phyloP scores from a whole-genome alignment of 2,888 invertebrate species.

The Ellobium chinense region DNA sequence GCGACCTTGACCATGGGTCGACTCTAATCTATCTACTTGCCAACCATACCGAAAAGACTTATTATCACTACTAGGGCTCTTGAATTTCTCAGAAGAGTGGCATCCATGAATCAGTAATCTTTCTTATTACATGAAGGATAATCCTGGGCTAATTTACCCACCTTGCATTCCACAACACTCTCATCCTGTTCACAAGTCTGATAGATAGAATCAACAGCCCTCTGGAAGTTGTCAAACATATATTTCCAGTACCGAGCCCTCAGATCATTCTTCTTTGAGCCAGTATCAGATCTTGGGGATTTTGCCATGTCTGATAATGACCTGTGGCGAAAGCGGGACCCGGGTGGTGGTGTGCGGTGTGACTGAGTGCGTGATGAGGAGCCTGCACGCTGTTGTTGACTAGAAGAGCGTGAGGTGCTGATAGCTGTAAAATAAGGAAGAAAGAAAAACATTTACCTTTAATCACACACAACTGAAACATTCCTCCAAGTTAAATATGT shows the following conservation, averaged over 20 bases:
- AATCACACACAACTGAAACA: too few relatives aligned
- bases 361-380: constrained; percentile 44
- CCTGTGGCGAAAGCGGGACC: constrained; percentile 37
- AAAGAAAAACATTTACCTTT: too few relatives aligned
- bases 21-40: too few relatives aligned
- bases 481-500: too few relatives aligned
- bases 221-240: constrained; percentile 94
- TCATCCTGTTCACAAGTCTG: constrained; percentile 97
- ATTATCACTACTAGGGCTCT: too few relatives aligned
- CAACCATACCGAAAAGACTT: too few relatives aligned
- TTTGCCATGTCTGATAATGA: constrained; percentile 60
- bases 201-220: constrained; percentile 96
- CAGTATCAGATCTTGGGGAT: constrained; percentile 69
- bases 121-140: too few relatives aligned
- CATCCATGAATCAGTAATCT: too few relatives aligned
- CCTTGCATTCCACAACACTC: constrained; percentile 92
- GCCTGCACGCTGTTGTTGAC: constrained; percentile 37
- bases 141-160: too few relatives aligned
- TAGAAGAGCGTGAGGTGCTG: constrained; percentile 24
- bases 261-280: constrained; percentile 82
- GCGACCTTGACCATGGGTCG: too few relatives aligned
- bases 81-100: too few relatives aligned
- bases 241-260: constrained; percentile 97
- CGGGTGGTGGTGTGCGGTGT: constrained; percentile 49
- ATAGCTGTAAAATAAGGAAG: constrained; percentile 4